A percentile compares a stretch with the other conserved stretches of the same genome.
phyloP scores from a whole-genome alignment of 1,140 invertebrate genomes.

The Carposina sasakii region DNA sequence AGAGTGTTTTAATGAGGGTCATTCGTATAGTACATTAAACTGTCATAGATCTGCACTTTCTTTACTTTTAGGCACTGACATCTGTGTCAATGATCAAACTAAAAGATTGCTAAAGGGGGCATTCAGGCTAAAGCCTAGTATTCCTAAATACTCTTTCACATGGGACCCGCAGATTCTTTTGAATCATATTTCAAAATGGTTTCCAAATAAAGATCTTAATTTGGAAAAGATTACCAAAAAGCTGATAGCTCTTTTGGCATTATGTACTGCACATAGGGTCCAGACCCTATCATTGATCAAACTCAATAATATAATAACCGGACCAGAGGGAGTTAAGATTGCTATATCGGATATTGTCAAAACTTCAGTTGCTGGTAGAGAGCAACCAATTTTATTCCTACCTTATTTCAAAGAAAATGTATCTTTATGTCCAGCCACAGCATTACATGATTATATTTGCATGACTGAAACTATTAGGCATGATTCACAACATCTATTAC shows the following conservation, averaged over 20 bases:
- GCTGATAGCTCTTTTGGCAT: conserved; percentile 22
- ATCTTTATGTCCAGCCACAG: conserved; percentile 1
- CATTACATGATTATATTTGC: conserved; percentile 4
- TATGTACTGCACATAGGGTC: conserved; percentile 27
- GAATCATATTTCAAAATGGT: conserved; percentile 19
- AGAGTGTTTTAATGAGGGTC: conserved; percentile 15
- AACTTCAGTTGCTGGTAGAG: neutral
- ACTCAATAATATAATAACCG: too few relatives aligned
- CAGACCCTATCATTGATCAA: conserved; percentile 30
- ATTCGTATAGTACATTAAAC: conserved; percentile 34
- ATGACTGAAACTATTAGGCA: neutral
- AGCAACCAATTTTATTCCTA: neutral
- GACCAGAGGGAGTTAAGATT: too few relatives aligned
- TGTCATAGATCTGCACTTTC: conserved; percentile 20
- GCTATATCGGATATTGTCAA: conserved; percentile 8
- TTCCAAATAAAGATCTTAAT: conserved; percentile 12
- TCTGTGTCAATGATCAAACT: conserved; percentile 17
- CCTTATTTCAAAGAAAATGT: conserved; percentile 1
- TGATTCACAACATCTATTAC: conserved; percentile 12
- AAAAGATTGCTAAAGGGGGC: conserved; percentile 32
- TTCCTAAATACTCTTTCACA: conserved; percentile 30
- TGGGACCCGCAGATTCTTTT: conserved; percentile 37
- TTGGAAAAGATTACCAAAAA: conserved; percentile 22
- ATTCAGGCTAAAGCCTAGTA: conserved; percentile 25
- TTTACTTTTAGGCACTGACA: conserved; percentile 16